Evolutionary conservation across 2,797 vertebrate species (phyloP), one percentile per base, ranked within the genome.

Genomic region (Paratrypauchen microcephalus): DNA sequence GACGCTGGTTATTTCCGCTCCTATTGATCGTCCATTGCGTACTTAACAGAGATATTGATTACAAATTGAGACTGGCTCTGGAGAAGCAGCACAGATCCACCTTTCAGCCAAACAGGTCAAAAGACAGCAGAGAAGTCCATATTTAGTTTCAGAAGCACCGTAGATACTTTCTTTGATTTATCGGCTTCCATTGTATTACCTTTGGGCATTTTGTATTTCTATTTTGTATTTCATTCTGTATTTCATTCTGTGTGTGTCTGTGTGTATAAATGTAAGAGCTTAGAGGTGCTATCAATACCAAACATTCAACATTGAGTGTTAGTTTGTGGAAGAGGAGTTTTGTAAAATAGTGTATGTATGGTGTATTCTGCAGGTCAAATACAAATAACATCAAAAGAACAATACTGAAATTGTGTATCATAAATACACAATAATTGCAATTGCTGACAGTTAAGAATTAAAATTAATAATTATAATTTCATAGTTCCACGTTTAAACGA

Each of bases 1-100:
- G 26, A 28, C 39, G 71, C 66, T 61, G 71, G 62, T 30, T 65
- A 72, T 80, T 89, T 79, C 75, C 74, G 61, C 71, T 68, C 26
- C 68, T 70, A 83, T 76, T 78, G 86, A 89, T 84, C 70, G 63
- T 47, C 52, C 54, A 61, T 61, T 65, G 71, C 36, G 2, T 54
- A 52, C 62, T 84, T 71, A 85, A 86, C 81, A 86, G 64, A 56
- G 57, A 13, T 81, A 91, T 87, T 78, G 86, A 91, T 89, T 81
- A 73, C 64, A 66, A 81, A 85, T 84, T 80, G 80, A 84, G 75
- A 82, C 66, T 73, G 70, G 72, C 68, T 79, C 71, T 64, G 75
- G 55, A 62, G 64, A 70, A 81, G 75, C 71, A 72, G 60, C 76
- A 75, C 74, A 72, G 65, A 65, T 75, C 76, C 65, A 65, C 55